phyloP scores from a whole-genome alignment of 2,797 vertebrate genomes.

The Hephaestus fuliginosus region DNA sequence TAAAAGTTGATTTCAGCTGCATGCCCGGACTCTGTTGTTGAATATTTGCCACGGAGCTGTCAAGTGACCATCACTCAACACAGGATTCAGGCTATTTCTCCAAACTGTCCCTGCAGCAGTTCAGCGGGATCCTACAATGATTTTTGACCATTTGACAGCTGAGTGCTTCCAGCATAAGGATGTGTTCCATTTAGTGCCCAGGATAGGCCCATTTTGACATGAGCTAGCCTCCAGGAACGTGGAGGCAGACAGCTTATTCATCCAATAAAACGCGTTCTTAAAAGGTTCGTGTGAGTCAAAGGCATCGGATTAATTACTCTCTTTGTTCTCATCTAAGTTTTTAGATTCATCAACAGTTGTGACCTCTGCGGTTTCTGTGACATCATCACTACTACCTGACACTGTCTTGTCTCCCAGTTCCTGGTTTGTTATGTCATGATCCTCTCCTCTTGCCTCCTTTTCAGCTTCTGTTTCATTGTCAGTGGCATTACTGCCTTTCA shows the following conservation, averaged over 20 bases:
- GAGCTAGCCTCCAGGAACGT: constrained; percentile 69
- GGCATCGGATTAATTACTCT: constrained; percentile 63
- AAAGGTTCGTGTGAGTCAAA: constrained; percentile 60
- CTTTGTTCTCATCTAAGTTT: constrained; percentile 55
- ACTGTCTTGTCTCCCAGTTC: constrained; percentile 43
- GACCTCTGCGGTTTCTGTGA: constrained; percentile 43
- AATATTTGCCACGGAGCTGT: constrained; percentile 59
- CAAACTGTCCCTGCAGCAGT: constrained; percentile 61
- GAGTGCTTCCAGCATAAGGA: constrained; percentile 79
- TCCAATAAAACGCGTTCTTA: constrained; percentile 82
- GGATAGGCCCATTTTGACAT: constrained; percentile 61
- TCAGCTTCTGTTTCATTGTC: constrained; percentile 44
- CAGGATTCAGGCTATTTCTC: constrained; percentile 54
- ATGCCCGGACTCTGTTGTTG: constrained; percentile 53
- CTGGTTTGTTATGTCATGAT: constrained; percentile 14
- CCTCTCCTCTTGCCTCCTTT: constrained; percentile 43
- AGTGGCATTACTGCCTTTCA: constrained; percentile 11
- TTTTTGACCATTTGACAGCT: constrained; percentile 69
- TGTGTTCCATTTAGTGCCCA: constrained; percentile 74
- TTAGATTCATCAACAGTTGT: constrained; percentile 50
- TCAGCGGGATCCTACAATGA: constrained; percentile 64
- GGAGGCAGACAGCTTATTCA: constrained; percentile 72
- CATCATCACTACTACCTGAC: constrained; percentile 36
- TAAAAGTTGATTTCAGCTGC: constrained; percentile 69
- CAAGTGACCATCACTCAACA: constrained; percentile 65